A percentile compares a stretch with the other conserved stretches of the same genome.
Evolutionary conservation across 2,888 invertebrate genomes (phyloP).

Genomic region (Parnassius glacialis): DNA sequence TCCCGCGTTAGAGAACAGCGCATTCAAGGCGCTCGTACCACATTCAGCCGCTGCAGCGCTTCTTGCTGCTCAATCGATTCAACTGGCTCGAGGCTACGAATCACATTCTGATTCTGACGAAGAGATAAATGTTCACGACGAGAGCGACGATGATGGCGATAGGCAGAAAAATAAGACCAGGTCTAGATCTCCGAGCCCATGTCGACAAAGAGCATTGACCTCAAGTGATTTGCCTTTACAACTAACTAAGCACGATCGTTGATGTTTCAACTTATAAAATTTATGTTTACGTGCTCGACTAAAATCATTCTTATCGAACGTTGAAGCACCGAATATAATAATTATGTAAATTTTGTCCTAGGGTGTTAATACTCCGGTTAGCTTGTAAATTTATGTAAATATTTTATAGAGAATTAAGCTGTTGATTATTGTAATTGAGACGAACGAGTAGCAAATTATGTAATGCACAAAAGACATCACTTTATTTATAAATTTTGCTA

Average conservation of each 20-base stretch:
- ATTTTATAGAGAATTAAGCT: conserved; percentile 62
- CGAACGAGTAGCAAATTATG: conserved; percentile 51
- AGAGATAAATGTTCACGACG: conserved; percentile 93
- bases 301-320: conserved; percentile 59
- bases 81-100: conserved; percentile 71
- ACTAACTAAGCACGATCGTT: conserved; percentile 87
- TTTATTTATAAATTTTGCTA: conserved; percentile 32
- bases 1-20: conserved; percentile 88
- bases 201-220: conserved; percentile 50
- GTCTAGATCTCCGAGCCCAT: conserved; percentile 73
- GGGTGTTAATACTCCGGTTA: conserved; percentile 62
- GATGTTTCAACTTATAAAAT: conserved; percentile 47
- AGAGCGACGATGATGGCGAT: conserved; percentile 83
- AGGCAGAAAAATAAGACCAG: conserved; percentile 64
- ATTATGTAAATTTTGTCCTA: conserved; percentile 63
- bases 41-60: conserved; percentile 83
- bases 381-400: conserved; percentile 72
- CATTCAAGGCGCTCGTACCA: conserved; percentile 89
- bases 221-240: conserved; percentile 83
- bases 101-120: conserved; percentile 85
- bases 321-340: conserved; percentile 57
- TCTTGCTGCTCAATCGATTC: conserved; percentile 72
- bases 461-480: conserved; percentile 59
- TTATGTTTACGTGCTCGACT: conserved; percentile 57
- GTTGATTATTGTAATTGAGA: conserved; percentile 60